These are phyloP conservation scores for Lophochroa leadbeateri DNA, from an alignment of 2,113 vertebrate genomes.

Conservation along the genomic window DNA sequence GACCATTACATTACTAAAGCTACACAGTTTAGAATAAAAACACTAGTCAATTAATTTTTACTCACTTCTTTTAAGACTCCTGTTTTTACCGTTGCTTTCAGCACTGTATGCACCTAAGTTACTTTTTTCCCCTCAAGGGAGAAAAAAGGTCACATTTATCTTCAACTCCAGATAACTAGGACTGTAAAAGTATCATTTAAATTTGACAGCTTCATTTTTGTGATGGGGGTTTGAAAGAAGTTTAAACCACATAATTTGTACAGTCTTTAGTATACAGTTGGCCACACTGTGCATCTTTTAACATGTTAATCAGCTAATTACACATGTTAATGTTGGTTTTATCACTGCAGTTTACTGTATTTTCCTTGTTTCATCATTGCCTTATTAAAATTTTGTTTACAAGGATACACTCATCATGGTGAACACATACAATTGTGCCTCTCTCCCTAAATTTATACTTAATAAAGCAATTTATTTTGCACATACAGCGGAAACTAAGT, in stretches of 20 bases:
- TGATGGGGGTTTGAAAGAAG: neutral
- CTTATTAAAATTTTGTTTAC: neutral
- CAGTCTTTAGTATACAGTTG: neutral
- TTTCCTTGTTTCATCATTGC: conserved; percentile 1
- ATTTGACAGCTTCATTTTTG: neutral
- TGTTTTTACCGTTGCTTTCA: neutral
- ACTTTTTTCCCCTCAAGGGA: neutral
- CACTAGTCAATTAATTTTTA: neutral
- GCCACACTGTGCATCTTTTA: conserved; percentile 45
- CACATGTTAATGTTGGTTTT: neutral
- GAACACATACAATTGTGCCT: conserved; percentile 4
- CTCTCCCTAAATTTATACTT: conserved; percentile 9
- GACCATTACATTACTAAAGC: conserved; percentile 37
- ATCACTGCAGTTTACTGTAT: conserved; percentile 3
- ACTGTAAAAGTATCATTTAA: neutral
- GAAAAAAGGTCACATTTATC: neutral
- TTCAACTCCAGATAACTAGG: neutral
- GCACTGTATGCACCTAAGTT: neutral
- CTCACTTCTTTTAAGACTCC: neutral
- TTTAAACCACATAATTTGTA: neutral
- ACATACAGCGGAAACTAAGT: neutral
- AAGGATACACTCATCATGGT: neutral
- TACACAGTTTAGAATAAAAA: conserved; percentile 55
- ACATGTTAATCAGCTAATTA: conserved; percentile 6
- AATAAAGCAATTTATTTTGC: conserved; percentile 25